phyloP scores from a whole-genome alignment of 2,888 invertebrate species.

The Trichopoda pennipes region DNA sequence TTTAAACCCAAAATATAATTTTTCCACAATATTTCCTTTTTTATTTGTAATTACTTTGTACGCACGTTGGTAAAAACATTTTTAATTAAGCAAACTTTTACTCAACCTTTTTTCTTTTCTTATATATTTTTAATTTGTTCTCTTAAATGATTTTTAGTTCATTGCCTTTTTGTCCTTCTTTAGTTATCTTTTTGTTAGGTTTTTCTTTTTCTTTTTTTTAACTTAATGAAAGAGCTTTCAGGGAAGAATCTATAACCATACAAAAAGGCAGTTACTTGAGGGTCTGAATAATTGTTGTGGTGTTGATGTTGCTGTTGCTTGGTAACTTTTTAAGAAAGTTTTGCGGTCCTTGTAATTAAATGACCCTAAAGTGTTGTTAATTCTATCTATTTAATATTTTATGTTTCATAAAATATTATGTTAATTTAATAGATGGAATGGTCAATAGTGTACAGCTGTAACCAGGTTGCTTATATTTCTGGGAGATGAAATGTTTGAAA shows the following conservation, averaged over 20 bases:
- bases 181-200: background rate
- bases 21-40: background rate
- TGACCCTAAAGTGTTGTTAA: slow-evolving; percentile 40
- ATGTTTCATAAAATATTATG: background rate
- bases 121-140: slow-evolving; percentile 7
- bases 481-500: background rate
- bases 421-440: slow-evolving; percentile 40
- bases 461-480: background rate
- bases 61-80: slow-evolving; percentile 15
- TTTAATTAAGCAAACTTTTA: slow-evolving; percentile 39
- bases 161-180: background rate
- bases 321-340: background rate
- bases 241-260: background rate
- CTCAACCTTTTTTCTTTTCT: background rate
- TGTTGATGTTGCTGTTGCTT: slow-evolving; percentile 20
- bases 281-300: slow-evolving; percentile 24
- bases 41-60: slow-evolving; percentile 22
- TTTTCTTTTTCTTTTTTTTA: background rate
- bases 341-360: slow-evolving; percentile 39
- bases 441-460: background rate
- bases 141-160: slow-evolving; percentile 17
- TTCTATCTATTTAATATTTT: slow-evolving; percentile 19
- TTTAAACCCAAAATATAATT: background rate
- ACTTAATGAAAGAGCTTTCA: slow-evolving; percentile 21
- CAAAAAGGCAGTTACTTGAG: slow-evolving; percentile 25